Base-by-base conservation (phyloP, 1,140 invertebrate species). In the Epicauta chinensis region DNA sequence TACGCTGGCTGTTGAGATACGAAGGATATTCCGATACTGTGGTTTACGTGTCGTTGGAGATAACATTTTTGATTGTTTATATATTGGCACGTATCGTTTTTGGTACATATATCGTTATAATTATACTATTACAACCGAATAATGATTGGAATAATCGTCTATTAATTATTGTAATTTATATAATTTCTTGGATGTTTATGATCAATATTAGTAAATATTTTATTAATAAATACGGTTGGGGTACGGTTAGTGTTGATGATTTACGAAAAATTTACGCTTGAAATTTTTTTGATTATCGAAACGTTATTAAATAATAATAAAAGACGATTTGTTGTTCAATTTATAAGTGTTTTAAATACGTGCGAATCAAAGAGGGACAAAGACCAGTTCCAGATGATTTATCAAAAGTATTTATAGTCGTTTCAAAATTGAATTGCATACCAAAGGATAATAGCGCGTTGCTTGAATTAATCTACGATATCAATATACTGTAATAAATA, bases 1-100 rank as follows among this genome's bases (percentile, higher is more conserved):
- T 62, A 1, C 64, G 78, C 62, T 81, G 78, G 79, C 71, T 72
- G 50, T 37, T 73, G 13, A 51, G 71, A 17, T 59, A 58, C 2
- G 56, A 61, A 31, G 69, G 71, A 12, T 67, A 66, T 54, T 53
- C 67, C 13, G 36, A 53, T 7, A 62, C 61, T 2, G 17, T 50
- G 1, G 36, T 63, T 13, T 68, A 58, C 41, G 53, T 43, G 1
- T 48, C 55, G 1, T 53, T 63, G 1, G 69, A 71, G 59, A 39
- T 58, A 11, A 46, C 51, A 6, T 71, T 70, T 56, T 52, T 70
- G 10, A 6, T 61, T 0, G 17, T 62, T 1, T 71, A 69, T 51
- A 43, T 70, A 37, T 31, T 59, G 11, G 42, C 70, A 9, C 55
- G 69, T 15, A 58, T 69, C 14, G 6, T 67, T 7, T 44, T 68